Percentiles rank a stretch among this genome's conserved stretches.
phyloP scores from a whole-genome alignment of 1,140 invertebrate species.

The Amphibalanus amphitrite region DNA sequence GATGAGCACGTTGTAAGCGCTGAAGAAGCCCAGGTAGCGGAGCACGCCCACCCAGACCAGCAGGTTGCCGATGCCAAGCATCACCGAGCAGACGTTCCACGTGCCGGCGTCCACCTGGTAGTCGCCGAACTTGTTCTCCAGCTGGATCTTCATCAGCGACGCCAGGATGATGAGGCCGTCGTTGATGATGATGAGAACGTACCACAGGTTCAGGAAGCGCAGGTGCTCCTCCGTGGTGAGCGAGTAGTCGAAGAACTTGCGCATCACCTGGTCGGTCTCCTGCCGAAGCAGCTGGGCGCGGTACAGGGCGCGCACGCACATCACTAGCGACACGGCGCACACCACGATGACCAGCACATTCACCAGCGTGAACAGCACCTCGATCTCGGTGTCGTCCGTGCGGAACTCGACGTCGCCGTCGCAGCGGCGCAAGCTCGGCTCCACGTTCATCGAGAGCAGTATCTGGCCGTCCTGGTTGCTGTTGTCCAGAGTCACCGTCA shows the following conservation, averaged over 20 bases:
- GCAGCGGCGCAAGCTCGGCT: constrained; percentile 56
- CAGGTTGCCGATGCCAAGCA: constrained; percentile 83
- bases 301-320: constrained; percentile 77
- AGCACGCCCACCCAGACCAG: too few species aligned
- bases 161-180: constrained; percentile 86
- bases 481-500: constrained; percentile 65
- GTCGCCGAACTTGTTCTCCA: constrained; percentile 45
- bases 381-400: constrained; percentile 9
- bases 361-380: constrained; percentile 31
- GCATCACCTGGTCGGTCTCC: constrained; percentile 64
- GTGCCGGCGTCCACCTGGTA: constrained; percentile 53
- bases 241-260: constrained; percentile 42
- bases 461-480: constrained; percentile 89
- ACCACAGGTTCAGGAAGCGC: too few species aligned
- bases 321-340: constrained; percentile 58
- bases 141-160: constrained; percentile 57
- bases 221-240: constrained; percentile 61
- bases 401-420: constrained; percentile 52
- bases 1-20: constrained; percentile 93
- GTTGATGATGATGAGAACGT: too few species aligned
- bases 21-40: constrained; percentile 92
- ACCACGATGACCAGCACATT: constrained; percentile 76
- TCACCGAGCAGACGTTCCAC: constrained; percentile 87
- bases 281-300: constrained; percentile 67
- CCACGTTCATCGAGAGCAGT: constrained; percentile 55